A percentile compares a stretch with the other conserved stretches of the same genome.
These are phyloP conservation scores for Temnopleurus reevesii DNA, from an alignment of 53 echinoderm and acorn worm genomes.

Conservation along the genomic window DNA sequence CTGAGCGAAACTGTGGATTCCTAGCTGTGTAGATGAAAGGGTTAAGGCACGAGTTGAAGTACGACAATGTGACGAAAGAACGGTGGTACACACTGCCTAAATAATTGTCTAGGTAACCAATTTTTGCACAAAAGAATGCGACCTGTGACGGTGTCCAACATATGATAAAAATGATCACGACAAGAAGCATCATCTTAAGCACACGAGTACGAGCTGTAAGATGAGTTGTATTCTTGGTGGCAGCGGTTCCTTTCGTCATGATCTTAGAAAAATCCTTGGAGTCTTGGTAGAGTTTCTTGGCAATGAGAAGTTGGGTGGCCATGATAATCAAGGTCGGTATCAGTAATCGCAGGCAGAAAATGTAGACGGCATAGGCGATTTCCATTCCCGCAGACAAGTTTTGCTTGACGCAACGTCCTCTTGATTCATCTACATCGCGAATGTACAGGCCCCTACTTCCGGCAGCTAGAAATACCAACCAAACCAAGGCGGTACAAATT, in stretches of 20 bases:
- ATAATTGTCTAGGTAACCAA: background rate
- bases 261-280: background rate
- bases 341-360: background rate
- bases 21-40: slow-evolving; percentile 7
- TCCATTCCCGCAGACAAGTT: background rate
- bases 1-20: background rate
- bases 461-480: background rate
- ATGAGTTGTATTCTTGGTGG: background rate
- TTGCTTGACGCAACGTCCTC: background rate
- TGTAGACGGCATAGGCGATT: background rate
- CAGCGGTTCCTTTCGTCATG: background rate
- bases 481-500: background rate
- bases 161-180: background rate
- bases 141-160: background rate
- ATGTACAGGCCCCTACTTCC: background rate
- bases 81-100: background rate
- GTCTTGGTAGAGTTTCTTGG: slow-evolving; percentile 13
- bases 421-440: background rate
- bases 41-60: background rate
- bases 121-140: background rate
- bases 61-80: background rate
- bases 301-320: background rate
- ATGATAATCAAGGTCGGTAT: background rate
- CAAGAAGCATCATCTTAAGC: background rate
- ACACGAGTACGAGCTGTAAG: background rate